phyloP scores from a whole-genome alignment of 2,113 vertebrate species.

The Sturnus vulgaris region DNA sequence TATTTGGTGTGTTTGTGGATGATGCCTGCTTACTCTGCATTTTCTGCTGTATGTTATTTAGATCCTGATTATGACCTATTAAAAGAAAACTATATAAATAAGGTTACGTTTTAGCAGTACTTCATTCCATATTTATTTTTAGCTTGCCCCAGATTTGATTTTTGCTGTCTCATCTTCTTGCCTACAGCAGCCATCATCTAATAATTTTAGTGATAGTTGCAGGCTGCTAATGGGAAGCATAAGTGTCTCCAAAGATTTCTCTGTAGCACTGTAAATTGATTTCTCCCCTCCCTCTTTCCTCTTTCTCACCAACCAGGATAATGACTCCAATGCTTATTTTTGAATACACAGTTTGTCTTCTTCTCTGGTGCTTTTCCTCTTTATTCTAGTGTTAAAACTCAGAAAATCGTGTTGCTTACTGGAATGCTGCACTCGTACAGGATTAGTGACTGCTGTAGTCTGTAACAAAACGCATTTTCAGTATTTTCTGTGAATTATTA shows the following conservation, averaged over 20 bases:
- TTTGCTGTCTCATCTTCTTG: slow-evolving; percentile 42
- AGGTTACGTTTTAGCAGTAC: not conserved
- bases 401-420: not conserved
- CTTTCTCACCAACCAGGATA: not conserved
- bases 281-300: not conserved
- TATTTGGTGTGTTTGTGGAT: not conserved
- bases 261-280: not conserved
- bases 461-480: not conserved
- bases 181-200: slow-evolving; percentile 15
- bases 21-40: not conserved
- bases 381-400: not conserved
- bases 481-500: not conserved
- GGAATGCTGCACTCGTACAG: not conserved
- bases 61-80: not conserved
- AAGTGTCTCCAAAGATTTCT: slow-evolving; percentile 21
- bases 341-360: not conserved
- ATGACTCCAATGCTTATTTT: not conserved
- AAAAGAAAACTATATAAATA: not conserved
- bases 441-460: not conserved
- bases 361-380: not conserved
- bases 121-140: slow-evolving; percentile 36
- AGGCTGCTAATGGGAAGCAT: not conserved
- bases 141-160: slow-evolving; percentile 14
- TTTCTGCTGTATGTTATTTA: not conserved
- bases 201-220: slow-evolving; percentile 22